Conservation (phyloP, 2,888 invertebrate species). For the Penaeus monodon region DNA sequence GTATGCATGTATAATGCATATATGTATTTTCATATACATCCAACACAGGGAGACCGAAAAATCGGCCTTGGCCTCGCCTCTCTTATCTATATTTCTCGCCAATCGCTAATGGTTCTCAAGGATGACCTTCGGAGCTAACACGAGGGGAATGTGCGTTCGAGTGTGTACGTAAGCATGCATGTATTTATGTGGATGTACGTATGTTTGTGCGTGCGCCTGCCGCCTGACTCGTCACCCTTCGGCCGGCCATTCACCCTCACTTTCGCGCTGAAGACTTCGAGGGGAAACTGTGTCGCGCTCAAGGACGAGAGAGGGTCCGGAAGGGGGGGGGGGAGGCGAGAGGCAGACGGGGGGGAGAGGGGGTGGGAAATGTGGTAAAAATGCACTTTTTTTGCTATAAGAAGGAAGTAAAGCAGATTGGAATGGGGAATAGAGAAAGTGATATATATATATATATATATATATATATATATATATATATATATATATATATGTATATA, state of each 20-base stretch:
- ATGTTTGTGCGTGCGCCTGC: neutral
- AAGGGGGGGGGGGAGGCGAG: neutral
- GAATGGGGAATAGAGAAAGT: neutral
- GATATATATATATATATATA: too few relatives aligned
- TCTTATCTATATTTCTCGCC: too few relatives aligned
- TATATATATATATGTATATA: too few relatives aligned
- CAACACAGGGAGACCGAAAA: neutral
- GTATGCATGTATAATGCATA: too few relatives aligned
- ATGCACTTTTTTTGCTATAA: neutral
- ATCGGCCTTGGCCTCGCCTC: neutral
- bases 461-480: too few relatives aligned
- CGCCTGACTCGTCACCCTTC: conserved; percentile 14
- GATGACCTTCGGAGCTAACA: too few relatives aligned
- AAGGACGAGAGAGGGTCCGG: conserved; percentile 13
- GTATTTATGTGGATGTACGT: too few relatives aligned
- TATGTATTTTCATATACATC: neutral
- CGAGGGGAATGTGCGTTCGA: too few relatives aligned
- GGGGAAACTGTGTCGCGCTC: conserved; percentile 37
- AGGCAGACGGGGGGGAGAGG: neutral
- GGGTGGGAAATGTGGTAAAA: neutral
- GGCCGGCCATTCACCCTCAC: conserved; percentile 46
- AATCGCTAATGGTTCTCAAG: too few relatives aligned
- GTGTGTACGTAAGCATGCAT: too few relatives aligned
- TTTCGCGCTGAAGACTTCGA: conserved; percentile 38
- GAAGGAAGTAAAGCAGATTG: neutral